Evolutionary conservation across 2,113 vertebrate species (phyloP).

Genomic region (Antennarius striatus): DNA sequence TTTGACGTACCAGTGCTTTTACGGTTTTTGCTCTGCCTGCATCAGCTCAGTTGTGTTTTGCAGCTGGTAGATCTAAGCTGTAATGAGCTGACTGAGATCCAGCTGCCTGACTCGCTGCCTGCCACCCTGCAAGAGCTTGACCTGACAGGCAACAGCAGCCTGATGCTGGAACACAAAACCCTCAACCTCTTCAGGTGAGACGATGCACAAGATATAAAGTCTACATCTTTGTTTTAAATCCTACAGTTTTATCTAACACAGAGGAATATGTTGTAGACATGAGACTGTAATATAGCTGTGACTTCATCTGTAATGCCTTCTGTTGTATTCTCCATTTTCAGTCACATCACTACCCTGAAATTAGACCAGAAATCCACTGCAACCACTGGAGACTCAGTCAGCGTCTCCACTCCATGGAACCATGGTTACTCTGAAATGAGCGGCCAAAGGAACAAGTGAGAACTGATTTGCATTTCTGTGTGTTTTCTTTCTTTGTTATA

Average conservation of each 20-base stretch:
- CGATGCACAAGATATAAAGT: too few species aligned
- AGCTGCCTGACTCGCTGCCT: constrained; percentile 89
- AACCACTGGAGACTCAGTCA: constrained; percentile 75
- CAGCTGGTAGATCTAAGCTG: constrained; percentile 96
- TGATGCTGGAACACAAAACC: constrained; percentile 92
- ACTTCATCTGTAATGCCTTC: background rate
- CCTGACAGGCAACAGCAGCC: constrained; percentile 90
- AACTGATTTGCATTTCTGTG: constrained; percentile 1
- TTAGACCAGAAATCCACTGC: constrained; percentile 90
- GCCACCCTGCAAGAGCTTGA: constrained; percentile 91
- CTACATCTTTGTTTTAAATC: too few species aligned
- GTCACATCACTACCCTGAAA: constrained; percentile 93
- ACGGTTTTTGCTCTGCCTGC: constrained; percentile 1
- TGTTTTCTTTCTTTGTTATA: constrained; percentile 4
- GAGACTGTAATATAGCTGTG: too few species aligned
- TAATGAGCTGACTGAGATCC: constrained; percentile 93
- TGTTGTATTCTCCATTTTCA: constrained; percentile 49
- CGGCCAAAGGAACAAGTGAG: constrained; percentile 97
- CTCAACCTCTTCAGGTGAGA: constrained; percentile 93
- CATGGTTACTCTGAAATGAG: constrained; percentile 93
- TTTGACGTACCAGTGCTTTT: background rate
- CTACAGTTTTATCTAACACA: too few species aligned
- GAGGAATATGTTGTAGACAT: too few species aligned
- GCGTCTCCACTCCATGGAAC: constrained; percentile 84
- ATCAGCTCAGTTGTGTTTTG: constrained; percentile 31